Evolutionary conservation across 2,113 vertebrate genomes (phyloP).

Genomic region (Sylvicapra grimmia): DNA sequence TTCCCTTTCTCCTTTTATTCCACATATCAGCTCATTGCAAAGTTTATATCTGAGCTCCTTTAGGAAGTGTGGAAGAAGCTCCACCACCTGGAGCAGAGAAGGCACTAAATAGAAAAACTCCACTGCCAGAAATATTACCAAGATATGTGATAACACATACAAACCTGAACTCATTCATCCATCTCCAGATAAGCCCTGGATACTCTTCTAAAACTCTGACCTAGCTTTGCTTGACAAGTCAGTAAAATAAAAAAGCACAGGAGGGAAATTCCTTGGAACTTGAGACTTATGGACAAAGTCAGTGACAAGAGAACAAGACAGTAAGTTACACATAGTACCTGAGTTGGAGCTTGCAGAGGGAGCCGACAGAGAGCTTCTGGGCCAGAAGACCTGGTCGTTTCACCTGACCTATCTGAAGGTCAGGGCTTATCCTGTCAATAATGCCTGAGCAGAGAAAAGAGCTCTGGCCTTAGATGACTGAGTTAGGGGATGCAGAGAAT

Average conservation of each 20-base stretch:
- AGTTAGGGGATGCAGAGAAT: not conserved
- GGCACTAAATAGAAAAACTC: not conserved
- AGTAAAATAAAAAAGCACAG: not conserved
- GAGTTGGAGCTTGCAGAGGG: not conserved
- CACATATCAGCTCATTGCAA: not conserved
- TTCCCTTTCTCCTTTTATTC: not conserved
- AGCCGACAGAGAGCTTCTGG: not conserved
- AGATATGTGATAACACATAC: not conserved
- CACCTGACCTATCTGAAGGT: constrained; percentile 22
- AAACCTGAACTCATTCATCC: not conserved
- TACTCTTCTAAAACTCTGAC: not conserved
- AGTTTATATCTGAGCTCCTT: not conserved
- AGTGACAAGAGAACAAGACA: not conserved
- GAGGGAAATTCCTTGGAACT: not conserved
- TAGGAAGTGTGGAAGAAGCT: not conserved
- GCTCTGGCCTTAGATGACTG: not conserved
- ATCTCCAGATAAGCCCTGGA: not conserved
- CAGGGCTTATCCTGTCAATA: constrained; percentile 36
- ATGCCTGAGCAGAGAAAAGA: constrained; percentile 3
- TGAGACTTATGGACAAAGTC: constrained; percentile 5
- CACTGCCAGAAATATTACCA: not conserved
- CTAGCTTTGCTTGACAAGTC: not conserved
- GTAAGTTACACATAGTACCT: not conserved
- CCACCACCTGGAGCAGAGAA: not conserved
- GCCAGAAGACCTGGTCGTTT: constrained; percentile 7